A percentile compares a stretch with the other conserved stretches of the same genome.
Evolutionary conservation across 2,113 vertebrate species (phyloP).

Genomic region (Oplegnathus fasciatus): DNA sequence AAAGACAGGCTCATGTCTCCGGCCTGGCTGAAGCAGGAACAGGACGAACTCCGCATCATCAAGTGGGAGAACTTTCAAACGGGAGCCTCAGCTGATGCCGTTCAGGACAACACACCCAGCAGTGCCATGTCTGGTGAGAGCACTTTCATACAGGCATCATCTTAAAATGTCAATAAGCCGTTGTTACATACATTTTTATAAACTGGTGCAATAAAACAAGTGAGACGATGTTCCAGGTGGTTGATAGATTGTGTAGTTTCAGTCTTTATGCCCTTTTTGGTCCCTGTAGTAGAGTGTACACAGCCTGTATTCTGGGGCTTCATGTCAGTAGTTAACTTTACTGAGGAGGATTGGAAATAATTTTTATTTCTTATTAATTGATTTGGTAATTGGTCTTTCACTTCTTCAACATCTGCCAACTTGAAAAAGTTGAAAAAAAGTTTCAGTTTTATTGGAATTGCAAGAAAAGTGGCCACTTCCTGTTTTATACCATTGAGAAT

Average conservation of each 20-base stretch:
- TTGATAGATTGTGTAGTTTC: not conserved
- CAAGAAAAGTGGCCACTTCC: not conserved
- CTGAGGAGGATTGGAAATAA: not conserved
- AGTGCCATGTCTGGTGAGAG: conserved; percentile 80
- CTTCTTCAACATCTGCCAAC: not conserved
- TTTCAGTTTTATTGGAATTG: not conserved
- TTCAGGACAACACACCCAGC: conserved; percentile 84
- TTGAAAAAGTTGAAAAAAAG: not conserved
- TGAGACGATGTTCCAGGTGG: not conserved
- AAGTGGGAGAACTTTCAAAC: conserved; percentile 78
- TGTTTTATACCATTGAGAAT: not conserved
- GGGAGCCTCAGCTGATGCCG: conserved; percentile 60
- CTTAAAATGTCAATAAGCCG: not conserved
- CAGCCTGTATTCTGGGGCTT: not conserved
- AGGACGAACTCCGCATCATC: conserved; percentile 75
- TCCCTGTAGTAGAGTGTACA: not conserved
- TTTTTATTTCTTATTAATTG: not conserved
- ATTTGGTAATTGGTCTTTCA: not conserved
- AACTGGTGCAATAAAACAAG: not conserved
- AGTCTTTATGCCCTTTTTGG: not conserved
- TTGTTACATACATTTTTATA: not conserved
- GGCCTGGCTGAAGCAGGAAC: conserved; percentile 81
- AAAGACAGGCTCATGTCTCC: conserved; percentile 73
- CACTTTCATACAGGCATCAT: not conserved
- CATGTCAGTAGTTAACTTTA: not conserved